These are phyloP conservation scores for Adelognathus sp. DNA, from an alignment of 2,888 invertebrate genomes.

Conservation along the genomic window DNA sequence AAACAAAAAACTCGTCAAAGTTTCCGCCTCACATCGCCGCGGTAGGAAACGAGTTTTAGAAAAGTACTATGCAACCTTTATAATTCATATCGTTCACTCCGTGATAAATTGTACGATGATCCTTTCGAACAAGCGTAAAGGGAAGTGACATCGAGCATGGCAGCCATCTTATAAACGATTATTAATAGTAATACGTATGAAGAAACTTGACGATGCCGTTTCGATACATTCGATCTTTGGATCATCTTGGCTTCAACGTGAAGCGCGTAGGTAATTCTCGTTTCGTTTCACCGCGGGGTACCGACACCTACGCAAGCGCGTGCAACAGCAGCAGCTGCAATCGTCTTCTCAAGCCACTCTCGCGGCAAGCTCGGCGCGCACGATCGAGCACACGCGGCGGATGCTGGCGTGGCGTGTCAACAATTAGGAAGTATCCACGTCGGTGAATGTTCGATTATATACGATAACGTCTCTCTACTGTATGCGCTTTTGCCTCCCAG, in stretches of 20 bases:
- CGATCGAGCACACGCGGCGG: slow-evolving; percentile 13
- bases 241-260: slow-evolving; percentile 29
- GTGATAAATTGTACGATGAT: no score
- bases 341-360: slow-evolving; percentile 27
- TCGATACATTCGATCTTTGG: slow-evolving; percentile 6
- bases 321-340: slow-evolving; percentile 35
- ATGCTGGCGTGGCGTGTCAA: slow-evolving; percentile 70
- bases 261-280: slow-evolving; percentile 47
- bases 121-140: background rate
- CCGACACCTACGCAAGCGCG: slow-evolving; percentile 53
- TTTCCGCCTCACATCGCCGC: no score
- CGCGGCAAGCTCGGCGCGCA: slow-evolving; percentile 1
- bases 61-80: no score
- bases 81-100: no score
- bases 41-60: background rate
- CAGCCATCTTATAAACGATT: background rate
- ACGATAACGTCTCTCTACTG: slow-evolving; percentile 71
- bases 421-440: slow-evolving; percentile 77
- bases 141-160: background rate
- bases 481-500: slow-evolving; percentile 2
- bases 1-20: no score
- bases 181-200: background rate
- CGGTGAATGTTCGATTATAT: slow-evolving; percentile 70
- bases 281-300: slow-evolving; percentile 57
- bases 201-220: background rate